Evolutionary conservation across 2,888 invertebrate genomes (phyloP), one percentile per base, ranked within the genome.

Genomic region (Antheraea assamensis): DNA sequence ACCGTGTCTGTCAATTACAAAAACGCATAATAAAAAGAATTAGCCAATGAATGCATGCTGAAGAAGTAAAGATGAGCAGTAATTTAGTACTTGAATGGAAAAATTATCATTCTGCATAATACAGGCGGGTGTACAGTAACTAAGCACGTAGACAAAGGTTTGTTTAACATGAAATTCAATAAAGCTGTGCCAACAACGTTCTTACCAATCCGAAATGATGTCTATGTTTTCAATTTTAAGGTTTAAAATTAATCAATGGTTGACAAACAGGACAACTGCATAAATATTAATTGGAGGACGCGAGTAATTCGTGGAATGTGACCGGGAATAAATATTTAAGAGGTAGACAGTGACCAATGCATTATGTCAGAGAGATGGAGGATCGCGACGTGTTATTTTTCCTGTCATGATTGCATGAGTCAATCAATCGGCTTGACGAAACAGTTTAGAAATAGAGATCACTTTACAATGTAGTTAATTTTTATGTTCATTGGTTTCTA

Each of bases 81-180:
- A n/a, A 52, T 52, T 52, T 52, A 21, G 7, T 24, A n/a, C 13
- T 58, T 58, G 58, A 13, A 58, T 24, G 13, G 24, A 58, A 58
- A 58, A 24, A 58, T 2, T 58, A 58, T 64, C 27, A 64, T 27
- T 17, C 27, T 64, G 61, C 27, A 4, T 30, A 30, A 64, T 30
- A 17, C 61, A 30, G 3, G 17, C 61, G n/a, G 8, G 17, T 19
- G 52, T 52, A 58, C 21, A 55, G 58, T 15, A 15, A 61, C 3
- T 61, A 10, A 15, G 27, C 27, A 61, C 58, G 58, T 58, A 10
- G 58, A 24, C 58, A 24, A 24, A 58, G 24, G 58, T 58, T 52
- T 58, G n/a, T 64, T 64, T 64, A 64, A 30, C 17, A 5, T 64
- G 61, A 30, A 64, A 64, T 64, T 30, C 61, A 64, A 15, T 64